phyloP scores from a whole-genome alignment of 2,797 vertebrate species.

The Anisognathus igniventris region DNA sequence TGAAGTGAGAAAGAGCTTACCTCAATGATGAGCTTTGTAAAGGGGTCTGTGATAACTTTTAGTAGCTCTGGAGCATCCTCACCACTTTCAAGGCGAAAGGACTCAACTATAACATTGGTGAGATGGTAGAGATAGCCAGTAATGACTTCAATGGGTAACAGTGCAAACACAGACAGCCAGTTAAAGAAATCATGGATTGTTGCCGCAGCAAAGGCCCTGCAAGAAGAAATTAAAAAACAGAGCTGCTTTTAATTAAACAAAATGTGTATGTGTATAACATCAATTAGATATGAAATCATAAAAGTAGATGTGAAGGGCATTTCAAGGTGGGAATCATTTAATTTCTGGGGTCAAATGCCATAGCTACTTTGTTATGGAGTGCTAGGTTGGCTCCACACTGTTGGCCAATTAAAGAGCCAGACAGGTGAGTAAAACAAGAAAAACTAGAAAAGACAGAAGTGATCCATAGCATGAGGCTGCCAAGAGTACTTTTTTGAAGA shows the following conservation, averaged over 20 bases:
- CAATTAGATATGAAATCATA: neutral
- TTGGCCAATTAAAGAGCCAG: neutral
- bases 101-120: conserved; percentile 79
- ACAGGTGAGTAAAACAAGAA: neutral
- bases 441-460: neutral
- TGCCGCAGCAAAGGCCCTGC: conserved; percentile 92
- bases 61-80: conserved; percentile 90
- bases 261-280: neutral
- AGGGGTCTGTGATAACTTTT: conserved; percentile 94
- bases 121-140: conserved; percentile 84
- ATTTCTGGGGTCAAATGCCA: neutral
- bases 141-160: conserved; percentile 87
- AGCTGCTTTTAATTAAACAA: neutral
- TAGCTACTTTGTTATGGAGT: neutral
- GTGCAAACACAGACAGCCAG: conserved; percentile 90
- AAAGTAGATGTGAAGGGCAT: neutral
- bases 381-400: neutral
- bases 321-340: neutral
- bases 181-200: conserved; percentile 98
- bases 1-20: conserved; percentile 66
- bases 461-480: neutral
- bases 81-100: conserved; percentile 86
- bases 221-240: neutral
- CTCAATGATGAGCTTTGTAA: conserved; percentile 91
- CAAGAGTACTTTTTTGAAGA: neutral